Percentiles rank a stretch among this genome's conserved stretches.
Evolutionary conservation across 2,888 invertebrate genomes (phyloP).

Genomic region (Eupithecia dodoneata): DNA sequence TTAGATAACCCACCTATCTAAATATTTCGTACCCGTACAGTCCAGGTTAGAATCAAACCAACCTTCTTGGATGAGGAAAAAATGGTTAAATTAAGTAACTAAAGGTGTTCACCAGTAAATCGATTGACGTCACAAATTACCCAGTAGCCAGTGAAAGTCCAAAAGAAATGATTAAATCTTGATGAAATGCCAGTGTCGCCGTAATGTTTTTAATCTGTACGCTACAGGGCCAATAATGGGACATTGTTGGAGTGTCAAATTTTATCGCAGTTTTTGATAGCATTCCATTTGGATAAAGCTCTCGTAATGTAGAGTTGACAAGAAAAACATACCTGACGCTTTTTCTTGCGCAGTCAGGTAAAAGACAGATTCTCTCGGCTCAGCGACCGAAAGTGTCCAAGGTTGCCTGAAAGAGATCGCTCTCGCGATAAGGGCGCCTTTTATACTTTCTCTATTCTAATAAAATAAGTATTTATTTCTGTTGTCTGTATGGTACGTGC

Average conservation of each 20-base stretch:
- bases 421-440: no score
- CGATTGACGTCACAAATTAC: conserved; percentile 37
- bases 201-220: conserved; percentile 23
- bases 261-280: conserved; percentile 13
- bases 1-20: not conserved
- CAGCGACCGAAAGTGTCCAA: not conserved
- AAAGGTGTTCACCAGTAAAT: conserved; percentile 3
- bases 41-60: not conserved
- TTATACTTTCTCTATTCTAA: no score
- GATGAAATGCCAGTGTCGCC: conserved; percentile 42
- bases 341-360: no score
- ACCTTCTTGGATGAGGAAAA: not conserved
- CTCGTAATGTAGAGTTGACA: not conserved
- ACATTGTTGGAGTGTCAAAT: conserved; percentile 17
- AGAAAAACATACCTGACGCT: not conserved
- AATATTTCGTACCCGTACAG: not conserved
- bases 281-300: conserved; percentile 10
- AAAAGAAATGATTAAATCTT: conserved; percentile 43
- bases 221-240: conserved; percentile 20
- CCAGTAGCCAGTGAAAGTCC: conserved; percentile 46
- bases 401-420: no score
- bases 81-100: not conserved
- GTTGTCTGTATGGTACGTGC: no score
- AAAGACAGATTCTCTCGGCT: not conserved
- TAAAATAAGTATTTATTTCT: no score